phyloP scores from a whole-genome alignment of 2,888 invertebrate genomes.

The Cheilosia variabilis region DNA sequence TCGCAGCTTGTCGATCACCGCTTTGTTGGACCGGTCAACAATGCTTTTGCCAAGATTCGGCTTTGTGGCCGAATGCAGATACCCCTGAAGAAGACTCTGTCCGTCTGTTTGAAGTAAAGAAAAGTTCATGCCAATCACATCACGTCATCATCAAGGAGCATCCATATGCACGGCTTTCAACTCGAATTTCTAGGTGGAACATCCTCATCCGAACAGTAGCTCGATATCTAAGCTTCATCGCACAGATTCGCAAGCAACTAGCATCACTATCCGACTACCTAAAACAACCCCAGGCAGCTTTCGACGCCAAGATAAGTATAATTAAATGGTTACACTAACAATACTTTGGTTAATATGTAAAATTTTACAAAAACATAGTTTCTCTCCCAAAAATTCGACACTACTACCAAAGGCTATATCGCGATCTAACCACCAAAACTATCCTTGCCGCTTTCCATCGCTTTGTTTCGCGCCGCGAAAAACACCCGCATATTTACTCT shows the following conservation, averaged over 20 bases:
- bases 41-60: too few species aligned
- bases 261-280: not conserved
- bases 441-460: not conserved
- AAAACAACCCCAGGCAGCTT: not conserved
- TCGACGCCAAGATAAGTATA: too few species aligned
- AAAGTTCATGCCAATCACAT: too few species aligned
- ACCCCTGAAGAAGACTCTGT: too few species aligned
- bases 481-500: slow-evolving; percentile 42
- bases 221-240: not conserved
- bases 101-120: too few species aligned
- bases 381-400: not conserved
- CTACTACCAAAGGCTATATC: not conserved
- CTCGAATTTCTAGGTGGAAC: not conserved
- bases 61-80: too few species aligned
- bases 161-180: not conserved
- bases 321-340: too few species aligned
- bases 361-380: not conserved
- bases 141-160: too few species aligned
- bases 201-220: slow-evolving; percentile 1
- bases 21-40: too few species aligned
- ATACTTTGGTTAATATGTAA: not conserved
- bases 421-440: not conserved
- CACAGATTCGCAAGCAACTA: not conserved
- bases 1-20: too few species aligned
- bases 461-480: slow-evolving; percentile 49